Evolutionary conservation across 2,888 invertebrate genomes (phyloP).

Genomic region (Diarsia mendica): DNA sequence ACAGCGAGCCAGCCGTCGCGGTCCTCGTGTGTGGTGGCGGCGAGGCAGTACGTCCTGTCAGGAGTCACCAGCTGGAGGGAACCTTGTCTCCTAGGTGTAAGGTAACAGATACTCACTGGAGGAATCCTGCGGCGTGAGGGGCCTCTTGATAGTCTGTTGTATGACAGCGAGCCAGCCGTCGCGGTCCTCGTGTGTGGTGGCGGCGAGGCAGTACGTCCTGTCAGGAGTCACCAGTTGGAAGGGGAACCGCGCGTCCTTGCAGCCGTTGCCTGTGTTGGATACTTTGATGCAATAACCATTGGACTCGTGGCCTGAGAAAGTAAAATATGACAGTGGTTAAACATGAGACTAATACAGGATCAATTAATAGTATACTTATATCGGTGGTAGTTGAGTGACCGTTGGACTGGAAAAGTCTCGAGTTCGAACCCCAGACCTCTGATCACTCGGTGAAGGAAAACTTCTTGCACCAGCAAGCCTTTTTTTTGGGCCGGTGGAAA

Average conservation of each 20-base stretch:
- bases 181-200: conserved; percentile 94
- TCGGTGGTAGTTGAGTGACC: too few species aligned
- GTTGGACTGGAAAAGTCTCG: too few species aligned
- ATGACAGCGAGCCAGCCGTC: conserved; percentile 95
- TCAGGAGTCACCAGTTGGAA: conserved; percentile 96
- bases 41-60: conserved; percentile 85
- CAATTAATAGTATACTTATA: too few species aligned
- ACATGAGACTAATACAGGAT: neutral
- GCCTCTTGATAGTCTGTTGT: conserved; percentile 93
- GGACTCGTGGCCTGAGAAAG: conserved; percentile 91
- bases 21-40: conserved; percentile 94
- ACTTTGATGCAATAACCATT: conserved; percentile 94
- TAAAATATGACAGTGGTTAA: neutral
- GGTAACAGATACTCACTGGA: conserved; percentile 88
- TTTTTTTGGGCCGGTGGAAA: too few species aligned
- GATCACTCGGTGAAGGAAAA: too few species aligned
- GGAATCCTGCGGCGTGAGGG: conserved; percentile 94
- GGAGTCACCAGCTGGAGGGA: conserved; percentile 95
- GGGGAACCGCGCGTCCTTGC: conserved; percentile 94
- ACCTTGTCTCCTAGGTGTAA: conserved; percentile 6
- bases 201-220: conserved; percentile 93
- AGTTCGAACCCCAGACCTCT: too few species aligned
- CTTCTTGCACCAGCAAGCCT: too few species aligned
- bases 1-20: conserved; percentile 95
- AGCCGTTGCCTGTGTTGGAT: conserved; percentile 88